Evolutionary conservation across 1,140 invertebrate species (phyloP).

Genomic region (Oppia nitens): DNA sequence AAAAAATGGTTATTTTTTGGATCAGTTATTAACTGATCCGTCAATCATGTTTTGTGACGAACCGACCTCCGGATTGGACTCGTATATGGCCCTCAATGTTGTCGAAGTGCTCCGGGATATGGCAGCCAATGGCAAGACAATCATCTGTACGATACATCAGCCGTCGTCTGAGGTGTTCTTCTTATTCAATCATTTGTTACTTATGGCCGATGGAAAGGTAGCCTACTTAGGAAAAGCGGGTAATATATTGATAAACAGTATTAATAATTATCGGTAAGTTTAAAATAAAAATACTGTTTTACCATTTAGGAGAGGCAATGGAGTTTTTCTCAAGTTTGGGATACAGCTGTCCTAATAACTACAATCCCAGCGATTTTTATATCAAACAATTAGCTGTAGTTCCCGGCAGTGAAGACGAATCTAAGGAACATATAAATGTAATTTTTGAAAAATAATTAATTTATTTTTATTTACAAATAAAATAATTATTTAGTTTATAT

Average conservation of each 20-base stretch:
- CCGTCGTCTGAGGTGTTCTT: constrained; percentile 82
- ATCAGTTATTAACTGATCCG: constrained; percentile 74
- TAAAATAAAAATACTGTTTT: neutral
- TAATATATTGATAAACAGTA: constrained; percentile 39
- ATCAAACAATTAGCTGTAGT: constrained; percentile 75
- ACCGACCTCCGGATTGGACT: constrained; percentile 81
- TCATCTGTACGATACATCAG: constrained; percentile 88
- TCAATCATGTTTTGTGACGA: constrained; percentile 92
- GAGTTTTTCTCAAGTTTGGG: constrained; percentile 26
- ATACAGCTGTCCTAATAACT: constrained; percentile 45
- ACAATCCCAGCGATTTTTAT: constrained; percentile 86
- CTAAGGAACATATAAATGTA: constrained; percentile 25
- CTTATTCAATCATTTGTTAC: constrained; percentile 72
- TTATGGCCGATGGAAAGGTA: constrained; percentile 79
- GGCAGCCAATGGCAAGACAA: constrained; percentile 72
- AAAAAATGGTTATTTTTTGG: constrained; percentile 13
- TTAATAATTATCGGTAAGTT: neutral
- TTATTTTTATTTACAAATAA: too few species aligned
- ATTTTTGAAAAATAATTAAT: too few species aligned
- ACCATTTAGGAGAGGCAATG: neutral
- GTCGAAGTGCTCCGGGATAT: constrained; percentile 51
- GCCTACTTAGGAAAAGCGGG: constrained; percentile 68
- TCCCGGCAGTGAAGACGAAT: constrained; percentile 54
- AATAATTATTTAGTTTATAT: too few species aligned
- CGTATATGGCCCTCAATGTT: constrained; percentile 78